Evolutionary conservation across 2,888 invertebrate genomes (phyloP).

Genomic region (Eristalinus sepulchralis): DNA sequence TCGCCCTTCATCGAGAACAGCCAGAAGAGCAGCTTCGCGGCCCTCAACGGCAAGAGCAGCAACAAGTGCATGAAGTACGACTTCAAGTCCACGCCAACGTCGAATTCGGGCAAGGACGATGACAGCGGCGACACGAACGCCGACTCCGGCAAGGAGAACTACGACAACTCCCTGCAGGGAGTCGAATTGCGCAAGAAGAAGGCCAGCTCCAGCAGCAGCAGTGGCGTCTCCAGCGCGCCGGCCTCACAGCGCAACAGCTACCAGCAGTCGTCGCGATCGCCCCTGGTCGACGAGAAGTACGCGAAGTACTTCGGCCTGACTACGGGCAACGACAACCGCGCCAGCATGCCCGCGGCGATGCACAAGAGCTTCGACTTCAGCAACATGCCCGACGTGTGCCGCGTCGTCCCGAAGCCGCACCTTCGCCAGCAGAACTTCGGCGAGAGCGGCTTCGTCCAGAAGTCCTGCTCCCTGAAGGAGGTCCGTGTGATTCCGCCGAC

Average conservation of each 20-base stretch:
- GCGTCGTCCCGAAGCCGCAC: slow-evolving; percentile 54
- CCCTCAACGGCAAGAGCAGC: slow-evolving; percentile 64
- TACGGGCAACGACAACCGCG: slow-evolving; percentile 36
- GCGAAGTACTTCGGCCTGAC: slow-evolving; percentile 78
- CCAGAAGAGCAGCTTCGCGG: slow-evolving; percentile 64
- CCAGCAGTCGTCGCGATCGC: slow-evolving; percentile 48
- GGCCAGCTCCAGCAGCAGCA: slow-evolving; percentile 55
- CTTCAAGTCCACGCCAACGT: slow-evolving; percentile 65
- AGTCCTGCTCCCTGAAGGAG: slow-evolving; percentile 56
- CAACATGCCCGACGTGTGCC: slow-evolving; percentile 70
- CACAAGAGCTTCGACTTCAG: slow-evolving; percentile 49
- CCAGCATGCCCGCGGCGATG: slow-evolving; percentile 46
- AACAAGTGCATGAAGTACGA: slow-evolving; percentile 73
- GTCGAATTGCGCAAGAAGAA: slow-evolving; percentile 75
- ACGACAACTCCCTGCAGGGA: slow-evolving; percentile 72
- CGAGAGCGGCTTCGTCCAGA: slow-evolving; percentile 46
- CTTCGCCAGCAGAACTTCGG: slow-evolving; percentile 55
- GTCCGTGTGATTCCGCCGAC: slow-evolving; percentile 43
- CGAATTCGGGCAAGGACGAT: slow-evolving; percentile 51
- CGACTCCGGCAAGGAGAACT: slow-evolving; percentile 80
- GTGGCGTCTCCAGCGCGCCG: slow-evolving; percentile 59
- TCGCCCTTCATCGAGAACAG: slow-evolving; percentile 79
- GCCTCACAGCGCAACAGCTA: slow-evolving; percentile 63
- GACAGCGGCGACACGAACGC: slow-evolving; percentile 73
- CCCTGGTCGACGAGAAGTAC: slow-evolving; percentile 74